Base-by-base conservation (phyloP, 2,888 invertebrate genomes). In the Agriopis aurantiaria region DNA sequence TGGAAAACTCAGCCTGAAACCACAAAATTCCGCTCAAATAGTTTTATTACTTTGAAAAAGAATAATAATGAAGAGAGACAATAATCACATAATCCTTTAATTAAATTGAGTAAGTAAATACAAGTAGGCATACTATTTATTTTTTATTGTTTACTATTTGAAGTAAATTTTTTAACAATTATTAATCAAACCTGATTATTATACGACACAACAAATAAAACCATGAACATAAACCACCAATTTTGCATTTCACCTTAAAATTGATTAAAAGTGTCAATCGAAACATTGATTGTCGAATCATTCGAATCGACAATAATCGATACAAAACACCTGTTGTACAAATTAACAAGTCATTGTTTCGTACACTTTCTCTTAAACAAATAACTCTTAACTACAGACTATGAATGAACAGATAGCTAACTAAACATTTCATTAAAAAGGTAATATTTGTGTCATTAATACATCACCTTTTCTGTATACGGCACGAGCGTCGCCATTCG, bases 261-360 rank as follows among this genome's bases (percentile, higher is more conserved):
- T 86, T 86, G 83, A 63, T 51, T 48, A 68, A 55, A 66, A 55
- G 41, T 60, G 60, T 55, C 62, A 52, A 57, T 45, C 49, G 23
- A 85, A 78, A 49, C 49, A 67, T 65, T 65, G 51, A 62, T 45
- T 58, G 65, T 57, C 46, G 51, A 64, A 69, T 51, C 65, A 60
- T 49, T 59, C 43, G 52, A 68, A 58, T 63, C 55, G 33, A 40
- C 40, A 43, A 58, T 58, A 64, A 64, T 60, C 63, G 55, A 67
- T 40, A 71, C 58, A 64, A 65, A 77, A 79, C 82, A 69, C 41
- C 62, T 62, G 45, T 69, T 48, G 70, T 68, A 80, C 65, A 80
- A 81, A 78, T 78, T 80, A 81, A 80, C 77, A 79, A 80, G 74
- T 78, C 68, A 80, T 83, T 83, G 82, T 84, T 80, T 82, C 74